These are phyloP conservation scores for Halisarca cf. caerulea DNA, from an alignment of 37 sponge, comb jelly and placozoan genomes.

Conservation along the genomic window DNA sequence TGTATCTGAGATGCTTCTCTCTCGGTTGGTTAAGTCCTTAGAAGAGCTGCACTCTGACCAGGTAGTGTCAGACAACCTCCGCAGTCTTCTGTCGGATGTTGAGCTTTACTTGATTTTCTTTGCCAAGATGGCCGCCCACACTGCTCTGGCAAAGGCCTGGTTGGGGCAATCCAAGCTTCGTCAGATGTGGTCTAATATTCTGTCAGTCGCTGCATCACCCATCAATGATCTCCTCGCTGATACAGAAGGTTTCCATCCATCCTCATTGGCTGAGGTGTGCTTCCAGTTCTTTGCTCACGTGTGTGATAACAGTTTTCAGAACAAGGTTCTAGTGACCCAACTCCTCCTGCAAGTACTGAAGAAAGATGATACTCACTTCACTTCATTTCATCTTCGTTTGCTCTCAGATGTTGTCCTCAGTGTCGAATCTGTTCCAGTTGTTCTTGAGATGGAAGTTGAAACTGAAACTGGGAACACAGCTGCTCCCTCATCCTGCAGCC, in stretches of 20 bases:
- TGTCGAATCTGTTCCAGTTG: constrained; percentile 41
- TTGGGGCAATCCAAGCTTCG: neutral
- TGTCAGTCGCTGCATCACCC: neutral
- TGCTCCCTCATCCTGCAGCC: neutral
- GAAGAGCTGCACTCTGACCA: neutral
- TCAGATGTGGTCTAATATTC: constrained; percentile 39
- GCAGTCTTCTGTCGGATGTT: neutral
- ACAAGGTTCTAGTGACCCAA: constrained; percentile 42
- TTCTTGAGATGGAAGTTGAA: constrained; percentile 33
- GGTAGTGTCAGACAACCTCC: neutral
- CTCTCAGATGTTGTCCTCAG: constrained; percentile 54
- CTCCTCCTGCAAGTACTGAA: constrained; percentile 20
- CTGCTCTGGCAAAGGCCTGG: constrained; percentile 43
- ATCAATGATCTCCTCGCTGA: neutral
- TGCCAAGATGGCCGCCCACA: constrained; percentile 42
- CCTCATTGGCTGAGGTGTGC: neutral
- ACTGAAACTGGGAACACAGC: neutral
- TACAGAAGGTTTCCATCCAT: neutral
- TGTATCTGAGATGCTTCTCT: neutral
- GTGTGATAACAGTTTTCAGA: constrained; percentile 17
- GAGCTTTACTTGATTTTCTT: constrained; percentile 53
- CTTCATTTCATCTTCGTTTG: constrained; percentile 57
- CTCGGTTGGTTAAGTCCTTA: neutral
- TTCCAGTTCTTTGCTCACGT: constrained; percentile 57
- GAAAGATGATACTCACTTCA: constrained; percentile 20